Conservation (phyloP, 2,113 vertebrate genomes). For the Mus spicilegus region DNA sequence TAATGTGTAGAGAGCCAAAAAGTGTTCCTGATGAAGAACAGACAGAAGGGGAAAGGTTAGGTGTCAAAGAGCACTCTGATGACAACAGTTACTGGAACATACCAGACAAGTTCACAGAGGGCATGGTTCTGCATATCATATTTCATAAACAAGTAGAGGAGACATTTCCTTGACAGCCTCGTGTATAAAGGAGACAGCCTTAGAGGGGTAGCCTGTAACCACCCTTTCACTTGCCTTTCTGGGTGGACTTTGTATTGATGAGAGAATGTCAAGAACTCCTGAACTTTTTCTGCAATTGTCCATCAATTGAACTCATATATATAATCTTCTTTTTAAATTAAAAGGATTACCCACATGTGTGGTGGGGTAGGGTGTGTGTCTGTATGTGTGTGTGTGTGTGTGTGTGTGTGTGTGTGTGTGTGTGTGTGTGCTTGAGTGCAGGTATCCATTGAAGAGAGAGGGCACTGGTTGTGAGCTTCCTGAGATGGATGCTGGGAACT, state of each 20-base stretch:
- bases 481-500: not conserved
- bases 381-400: not conserved
- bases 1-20: not conserved
- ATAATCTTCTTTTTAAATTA: not conserved
- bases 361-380: not conserved
- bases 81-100: constrained; percentile 15
- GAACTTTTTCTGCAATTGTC: not conserved
- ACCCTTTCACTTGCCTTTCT: not conserved
- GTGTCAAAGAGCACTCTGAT: not conserved
- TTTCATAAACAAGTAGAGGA: not conserved
- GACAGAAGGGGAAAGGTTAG: not conserved
- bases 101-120: not conserved
- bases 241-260: not conserved
- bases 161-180: not conserved
- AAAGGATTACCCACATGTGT: not conserved
- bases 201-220: not conserved
- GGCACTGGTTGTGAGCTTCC: not conserved
- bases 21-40: not conserved
- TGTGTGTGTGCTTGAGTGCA: not conserved
- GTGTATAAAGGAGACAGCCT: not conserved
- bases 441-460: not conserved
- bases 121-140: not conserved
- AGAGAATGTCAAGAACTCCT: not conserved
- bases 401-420: not conserved
- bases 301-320: not conserved